These are phyloP conservation scores for Anhinga anhinga DNA, from an alignment of 2,113 vertebrate species.

Conservation along the genomic window DNA sequence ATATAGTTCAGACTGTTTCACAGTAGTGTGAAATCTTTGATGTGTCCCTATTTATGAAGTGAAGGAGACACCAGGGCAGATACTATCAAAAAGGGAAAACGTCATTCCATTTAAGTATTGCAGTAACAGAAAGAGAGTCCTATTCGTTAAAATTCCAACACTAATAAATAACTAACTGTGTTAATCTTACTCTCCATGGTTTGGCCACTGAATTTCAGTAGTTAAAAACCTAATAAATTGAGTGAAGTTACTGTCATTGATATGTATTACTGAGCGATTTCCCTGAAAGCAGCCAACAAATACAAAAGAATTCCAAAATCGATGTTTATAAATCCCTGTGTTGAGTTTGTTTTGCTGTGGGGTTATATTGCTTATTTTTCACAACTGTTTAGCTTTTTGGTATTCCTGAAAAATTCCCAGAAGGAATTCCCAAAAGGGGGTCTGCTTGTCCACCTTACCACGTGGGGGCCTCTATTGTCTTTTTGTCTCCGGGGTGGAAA, in stretches of 20 bases:
- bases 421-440: neutral
- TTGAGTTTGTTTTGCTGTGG: neutral
- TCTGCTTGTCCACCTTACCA: neutral
- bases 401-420: neutral
- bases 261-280: neutral
- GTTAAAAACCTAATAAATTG: neutral
- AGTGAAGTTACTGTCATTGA: neutral
- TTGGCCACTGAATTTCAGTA: neutral
- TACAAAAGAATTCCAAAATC: neutral
- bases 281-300: neutral
- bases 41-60: conserved; percentile 27
- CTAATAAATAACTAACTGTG: neutral
- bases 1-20: conserved; percentile 22
- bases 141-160: neutral
- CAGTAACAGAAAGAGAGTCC: neutral
- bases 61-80: conserved; percentile 29
- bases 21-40: conserved; percentile 49
- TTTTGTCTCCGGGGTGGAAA: neutral
- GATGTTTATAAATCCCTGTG: neutral
- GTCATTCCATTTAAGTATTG: neutral
- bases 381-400: neutral
- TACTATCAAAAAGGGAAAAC: neutral
- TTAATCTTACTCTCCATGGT: neutral
- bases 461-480: neutral
- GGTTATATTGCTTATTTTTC: neutral